Percentiles rank a stretch among this genome's conserved stretches.
These are phyloP conservation scores for Excalfactoria chinensis DNA, from an alignment of 2,113 vertebrate genomes.

Conservation along the genomic window DNA sequence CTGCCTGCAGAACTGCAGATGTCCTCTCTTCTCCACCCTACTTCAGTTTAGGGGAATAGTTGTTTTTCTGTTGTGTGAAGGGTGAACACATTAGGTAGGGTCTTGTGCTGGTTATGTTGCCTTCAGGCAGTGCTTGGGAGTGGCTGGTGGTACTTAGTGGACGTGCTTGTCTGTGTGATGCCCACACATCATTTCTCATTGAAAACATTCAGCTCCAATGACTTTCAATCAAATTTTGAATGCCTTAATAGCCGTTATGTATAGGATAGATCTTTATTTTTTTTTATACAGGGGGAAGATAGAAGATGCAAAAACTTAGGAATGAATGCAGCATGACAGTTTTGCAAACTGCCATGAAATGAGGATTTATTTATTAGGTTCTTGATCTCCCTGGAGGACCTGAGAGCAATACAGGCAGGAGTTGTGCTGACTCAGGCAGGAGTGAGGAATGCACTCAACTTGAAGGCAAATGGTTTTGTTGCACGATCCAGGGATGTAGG, in stretches of 20 bases:
- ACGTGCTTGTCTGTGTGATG: rapidly evolving
- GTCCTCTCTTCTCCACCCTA: background rate
- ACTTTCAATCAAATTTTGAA: background rate
- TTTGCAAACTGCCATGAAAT: conserved; percentile 26
- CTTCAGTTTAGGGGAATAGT: background rate
- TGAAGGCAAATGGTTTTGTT: conserved; percentile 41
- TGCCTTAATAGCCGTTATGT: background rate
- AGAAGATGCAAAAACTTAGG: background rate
- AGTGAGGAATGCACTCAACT: conserved; percentile 28
- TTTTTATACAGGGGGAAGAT: background rate
- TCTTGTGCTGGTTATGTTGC: background rate
- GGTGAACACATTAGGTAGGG: rapidly evolving
- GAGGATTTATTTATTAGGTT: conserved; percentile 41
- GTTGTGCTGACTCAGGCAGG: background rate
- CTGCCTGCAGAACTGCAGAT: rapidly evolving
- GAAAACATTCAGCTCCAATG: background rate
- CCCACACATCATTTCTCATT: rapidly evolving
- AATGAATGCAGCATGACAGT: background rate
- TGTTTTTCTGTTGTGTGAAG: background rate
- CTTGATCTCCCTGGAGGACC: conserved; percentile 26
- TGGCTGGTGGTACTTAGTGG: background rate
- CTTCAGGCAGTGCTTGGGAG: background rate
- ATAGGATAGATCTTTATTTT: too few relatives aligned
- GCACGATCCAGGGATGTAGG: conserved; percentile 8
- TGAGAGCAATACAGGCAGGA: background rate